phyloP scores from a whole-genome alignment of 2,797 vertebrate species.

The Catostomus latipinnis region DNA sequence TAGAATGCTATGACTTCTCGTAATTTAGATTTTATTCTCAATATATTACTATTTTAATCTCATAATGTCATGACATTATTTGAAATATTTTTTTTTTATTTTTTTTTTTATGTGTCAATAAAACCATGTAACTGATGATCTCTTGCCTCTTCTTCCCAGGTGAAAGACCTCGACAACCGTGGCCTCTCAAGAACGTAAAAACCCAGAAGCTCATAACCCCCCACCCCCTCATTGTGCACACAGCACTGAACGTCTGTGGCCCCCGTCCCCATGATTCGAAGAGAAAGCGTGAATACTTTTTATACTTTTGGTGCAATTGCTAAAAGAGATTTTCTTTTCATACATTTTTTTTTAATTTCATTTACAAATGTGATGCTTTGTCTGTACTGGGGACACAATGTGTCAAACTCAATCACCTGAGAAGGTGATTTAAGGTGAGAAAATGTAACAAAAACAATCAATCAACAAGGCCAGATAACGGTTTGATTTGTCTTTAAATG shows the following conservation, averaged over 20 bases:
- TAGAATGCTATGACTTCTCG: too few species aligned
- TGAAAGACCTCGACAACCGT: constrained; percentile 97
- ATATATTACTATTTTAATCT: too few species aligned
- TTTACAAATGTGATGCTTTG: constrained; percentile 66
- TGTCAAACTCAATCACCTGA: constrained; percentile 66
- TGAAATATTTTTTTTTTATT: too few species aligned
- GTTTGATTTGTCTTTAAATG: constrained; percentile 76
- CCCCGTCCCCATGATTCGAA: constrained; percentile 78
- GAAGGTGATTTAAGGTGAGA: constrained; percentile 67
- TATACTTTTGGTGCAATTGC: constrained; percentile 83
- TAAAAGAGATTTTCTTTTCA: constrained; percentile 72
- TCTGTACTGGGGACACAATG: constrained; percentile 68
- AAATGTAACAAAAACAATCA: constrained; percentile 70
- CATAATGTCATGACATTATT: too few species aligned
- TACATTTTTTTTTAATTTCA: constrained; percentile 65
- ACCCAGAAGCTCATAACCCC: constrained; percentile 32
- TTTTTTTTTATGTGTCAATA: too few species aligned
- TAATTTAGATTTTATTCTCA: too few species aligned
- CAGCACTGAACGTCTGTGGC: constrained; percentile 85
- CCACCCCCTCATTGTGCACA: constrained; percentile 62
- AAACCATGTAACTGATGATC: not conserved
- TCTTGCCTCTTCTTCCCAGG: constrained; percentile 70
- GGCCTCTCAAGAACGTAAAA: constrained; percentile 94
- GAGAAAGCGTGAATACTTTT: constrained; percentile 76
- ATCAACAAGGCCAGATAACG: constrained; percentile 67